These are phyloP conservation scores for Prinia subflava DNA, from an alignment of 2,113 vertebrate species.

Conservation along the genomic window DNA sequence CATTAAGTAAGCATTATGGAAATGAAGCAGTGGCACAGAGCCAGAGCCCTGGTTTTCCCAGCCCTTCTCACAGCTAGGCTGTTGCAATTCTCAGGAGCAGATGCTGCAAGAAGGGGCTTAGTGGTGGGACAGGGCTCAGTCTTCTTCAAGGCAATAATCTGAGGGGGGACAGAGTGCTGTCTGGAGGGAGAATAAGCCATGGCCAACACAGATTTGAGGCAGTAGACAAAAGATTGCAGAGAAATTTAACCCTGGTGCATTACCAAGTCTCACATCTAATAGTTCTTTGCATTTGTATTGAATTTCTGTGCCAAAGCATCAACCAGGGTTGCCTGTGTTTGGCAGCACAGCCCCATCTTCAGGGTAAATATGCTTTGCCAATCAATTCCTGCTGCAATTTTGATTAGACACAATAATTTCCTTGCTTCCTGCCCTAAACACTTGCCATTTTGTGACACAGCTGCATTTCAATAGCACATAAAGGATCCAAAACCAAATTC, in stretches of 20 bases:
- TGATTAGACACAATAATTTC: slow-evolving; percentile 15
- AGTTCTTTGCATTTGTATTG: neutral
- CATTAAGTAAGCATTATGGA: slow-evolving; percentile 35
- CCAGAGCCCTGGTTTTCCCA: neutral
- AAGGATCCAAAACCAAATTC: neutral
- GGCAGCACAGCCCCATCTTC: neutral
- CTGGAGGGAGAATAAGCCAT: neutral
- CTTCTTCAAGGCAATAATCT: neutral
- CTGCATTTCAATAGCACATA: neutral
- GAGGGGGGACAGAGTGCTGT: neutral
- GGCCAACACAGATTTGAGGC: neutral
- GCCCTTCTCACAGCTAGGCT: neutral
- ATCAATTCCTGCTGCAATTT: slow-evolving; percentile 15
- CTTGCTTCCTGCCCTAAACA: neutral
- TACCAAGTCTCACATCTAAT: neutral
- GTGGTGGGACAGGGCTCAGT: neutral
- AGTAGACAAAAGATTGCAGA: neutral
- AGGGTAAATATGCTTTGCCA: slow-evolving; percentile 29
- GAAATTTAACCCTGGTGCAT: neutral
- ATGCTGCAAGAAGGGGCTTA: neutral
- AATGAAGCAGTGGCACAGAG: slow-evolving; percentile 8
- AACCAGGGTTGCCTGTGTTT: neutral
- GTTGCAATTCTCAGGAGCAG: neutral
- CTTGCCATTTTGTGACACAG: neutral
- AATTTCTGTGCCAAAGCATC: neutral